Conservation (phyloP, 1,140 invertebrate genomes). For the Chrysopa pallens region DNA sequence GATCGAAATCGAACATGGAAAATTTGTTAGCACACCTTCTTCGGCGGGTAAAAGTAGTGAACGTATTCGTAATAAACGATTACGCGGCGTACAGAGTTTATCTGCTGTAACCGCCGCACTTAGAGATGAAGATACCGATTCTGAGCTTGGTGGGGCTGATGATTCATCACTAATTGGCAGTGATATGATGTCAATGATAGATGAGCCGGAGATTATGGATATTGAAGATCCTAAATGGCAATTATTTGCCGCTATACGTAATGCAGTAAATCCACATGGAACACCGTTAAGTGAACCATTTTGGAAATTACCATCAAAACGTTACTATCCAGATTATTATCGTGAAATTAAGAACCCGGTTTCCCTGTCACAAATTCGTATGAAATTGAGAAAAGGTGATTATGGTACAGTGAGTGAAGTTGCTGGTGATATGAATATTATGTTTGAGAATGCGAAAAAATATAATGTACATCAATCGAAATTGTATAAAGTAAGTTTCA, state of each 20-base stretch:
- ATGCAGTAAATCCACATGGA: slow-evolving; percentile 21
- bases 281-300: slow-evolving; percentile 72
- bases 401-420: slow-evolving; percentile 80
- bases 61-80: slow-evolving; percentile 22
- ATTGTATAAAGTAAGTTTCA: slow-evolving; percentile 55
- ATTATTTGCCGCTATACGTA: slow-evolving; percentile 27
- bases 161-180: not conserved
- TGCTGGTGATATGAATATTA: slow-evolving; percentile 89
- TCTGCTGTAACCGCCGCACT: slow-evolving; percentile 29
- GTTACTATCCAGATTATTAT: slow-evolving; percentile 94
- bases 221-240: slow-evolving; percentile 30
- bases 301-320: slow-evolving; percentile 75
- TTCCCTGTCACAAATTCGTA: slow-evolving; percentile 81
- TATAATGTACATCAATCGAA: slow-evolving; percentile 81
- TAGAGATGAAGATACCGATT: slow-evolving; percentile 21
- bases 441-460: slow-evolving; percentile 95
- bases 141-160: slow-evolving; percentile 20
- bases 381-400: slow-evolving; percentile 70
- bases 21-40: slow-evolving; percentile 13
- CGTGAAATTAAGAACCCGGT: slow-evolving; percentile 92
- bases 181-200: slow-evolving; percentile 4
- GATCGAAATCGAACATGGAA: slow-evolving; percentile 35
- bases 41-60: slow-evolving; percentile 28
- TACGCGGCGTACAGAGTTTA: slow-evolving; percentile 24
- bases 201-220: slow-evolving; percentile 19